These are phyloP conservation scores for Lithobates sylvaticus DNA, from an alignment of 2,797 vertebrate species.

Conservation along the genomic window DNA sequence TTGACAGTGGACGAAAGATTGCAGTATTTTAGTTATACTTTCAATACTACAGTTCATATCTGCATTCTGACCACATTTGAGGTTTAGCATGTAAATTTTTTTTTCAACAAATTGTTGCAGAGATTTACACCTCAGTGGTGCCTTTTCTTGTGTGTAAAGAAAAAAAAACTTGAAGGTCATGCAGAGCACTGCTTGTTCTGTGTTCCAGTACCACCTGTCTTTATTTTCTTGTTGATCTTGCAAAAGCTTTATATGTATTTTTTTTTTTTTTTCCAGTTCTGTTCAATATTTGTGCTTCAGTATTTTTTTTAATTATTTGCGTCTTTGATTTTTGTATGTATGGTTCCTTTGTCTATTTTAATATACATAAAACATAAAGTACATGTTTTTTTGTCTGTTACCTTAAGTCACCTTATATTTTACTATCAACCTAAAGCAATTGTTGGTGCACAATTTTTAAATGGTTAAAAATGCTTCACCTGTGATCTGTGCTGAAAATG, in stretches of 20 bases:
- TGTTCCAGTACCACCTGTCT: background rate
- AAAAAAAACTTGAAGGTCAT: background rate
- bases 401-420: background rate
- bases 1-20: background rate
- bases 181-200: background rate
- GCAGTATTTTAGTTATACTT: background rate
- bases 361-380: constrained; percentile 58
- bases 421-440: background rate
- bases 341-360: constrained; percentile 37
- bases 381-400: background rate
- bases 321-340: constrained; percentile 54
- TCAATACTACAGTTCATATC: background rate
- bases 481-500: background rate
- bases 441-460: constrained; percentile 13
- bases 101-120: background rate
- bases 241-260: constrained; percentile 44
- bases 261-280: constrained; percentile 1
- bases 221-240: constrained; percentile 40
- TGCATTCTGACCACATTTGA: background rate
- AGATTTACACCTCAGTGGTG: background rate
- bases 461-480: background rate
- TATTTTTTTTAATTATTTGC: constrained; percentile 63
- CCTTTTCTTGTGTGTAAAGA: background rate
- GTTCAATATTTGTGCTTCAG: constrained; percentile 64
- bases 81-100: background rate